These are phyloP conservation scores for Fratercula arctica DNA, from an alignment of 2,797 vertebrate species.

Conservation along the genomic window DNA sequence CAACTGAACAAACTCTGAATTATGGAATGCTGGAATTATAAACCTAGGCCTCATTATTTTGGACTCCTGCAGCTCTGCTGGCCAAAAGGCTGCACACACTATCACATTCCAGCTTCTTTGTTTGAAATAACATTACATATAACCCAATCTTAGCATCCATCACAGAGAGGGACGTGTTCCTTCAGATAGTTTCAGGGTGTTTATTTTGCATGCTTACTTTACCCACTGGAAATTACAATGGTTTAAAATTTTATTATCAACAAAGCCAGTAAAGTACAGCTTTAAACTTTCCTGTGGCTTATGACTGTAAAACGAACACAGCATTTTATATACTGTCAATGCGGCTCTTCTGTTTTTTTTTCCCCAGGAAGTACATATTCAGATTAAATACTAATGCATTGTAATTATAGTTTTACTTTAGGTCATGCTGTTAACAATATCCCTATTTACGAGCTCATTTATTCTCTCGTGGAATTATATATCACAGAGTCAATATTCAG, in stretches of 20 bases:
- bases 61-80: not conserved
- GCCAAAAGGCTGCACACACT: not conserved
- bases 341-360: not conserved
- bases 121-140: not conserved
- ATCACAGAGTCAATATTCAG: not conserved
- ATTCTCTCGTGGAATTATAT: not conserved
- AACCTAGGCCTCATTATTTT: not conserved
- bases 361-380: not conserved
- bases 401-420: constrained; percentile 6
- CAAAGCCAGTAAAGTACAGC: not conserved
- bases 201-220: constrained; percentile 7
- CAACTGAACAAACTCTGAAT: constrained; percentile 7
- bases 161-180: not conserved
- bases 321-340: not conserved
- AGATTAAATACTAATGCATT: not conserved
- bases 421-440: not conserved
- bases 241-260: not conserved
- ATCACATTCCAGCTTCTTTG: constrained; percentile 1
- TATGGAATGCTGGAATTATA: not conserved
- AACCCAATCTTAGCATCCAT: not conserved
- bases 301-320: not conserved
- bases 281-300: not conserved
- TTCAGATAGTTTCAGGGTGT: not conserved
- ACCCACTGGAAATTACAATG: not conserved
- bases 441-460: not conserved